Percentiles rank a stretch among this genome's conserved stretches.
These are phyloP conservation scores for Eupithecia subfuscata DNA, from an alignment of 2,888 invertebrate species.

Conservation along the genomic window DNA sequence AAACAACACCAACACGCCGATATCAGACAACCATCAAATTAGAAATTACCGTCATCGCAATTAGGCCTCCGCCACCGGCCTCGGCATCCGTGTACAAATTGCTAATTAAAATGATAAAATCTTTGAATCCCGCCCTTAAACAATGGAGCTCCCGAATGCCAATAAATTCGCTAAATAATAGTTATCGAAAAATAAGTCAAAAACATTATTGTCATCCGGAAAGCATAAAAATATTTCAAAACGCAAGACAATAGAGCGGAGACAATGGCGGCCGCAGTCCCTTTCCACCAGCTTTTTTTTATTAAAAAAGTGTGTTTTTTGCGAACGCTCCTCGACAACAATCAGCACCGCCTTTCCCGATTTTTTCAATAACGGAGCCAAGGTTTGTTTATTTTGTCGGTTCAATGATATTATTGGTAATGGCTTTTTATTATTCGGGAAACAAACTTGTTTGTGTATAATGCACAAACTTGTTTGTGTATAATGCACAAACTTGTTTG, in stretches of 20 bases:
- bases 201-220: slow-evolving; percentile 81
- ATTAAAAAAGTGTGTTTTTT: slow-evolving; percentile 71
- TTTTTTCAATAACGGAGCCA: slow-evolving; percentile 75
- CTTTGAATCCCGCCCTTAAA: slow-evolving; percentile 50
- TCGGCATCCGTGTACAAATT: slow-evolving; percentile 71
- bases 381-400: slow-evolving; percentile 77
- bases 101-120: slow-evolving; percentile 63
- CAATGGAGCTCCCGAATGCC: slow-evolving; percentile 56
- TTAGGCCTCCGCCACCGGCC: slow-evolving; percentile 51
- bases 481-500: slow-evolving; percentile 27
- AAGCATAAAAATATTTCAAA: slow-evolving; percentile 83
- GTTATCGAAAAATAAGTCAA: slow-evolving; percentile 80
- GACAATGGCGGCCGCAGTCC: slow-evolving; percentile 81
- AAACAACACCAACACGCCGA: slow-evolving; percentile 38
- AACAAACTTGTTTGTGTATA: slow-evolving; percentile 27
- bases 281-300: slow-evolving; percentile 65
- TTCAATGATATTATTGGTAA: slow-evolving; percentile 67
- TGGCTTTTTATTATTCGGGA: slow-evolving; percentile 58
- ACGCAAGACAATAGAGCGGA: slow-evolving; percentile 78
- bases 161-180: slow-evolving; percentile 83
- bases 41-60: slow-evolving; percentile 60
- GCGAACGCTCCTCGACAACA: slow-evolving; percentile 74
- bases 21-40: slow-evolving; percentile 56
- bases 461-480: slow-evolving; percentile 26
- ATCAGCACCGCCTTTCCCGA: slow-evolving; percentile 72